Evolutionary conservation across 2,797 vertebrate genomes (phyloP).

Genomic region (Pseudochaenichthys georgianus): DNA sequence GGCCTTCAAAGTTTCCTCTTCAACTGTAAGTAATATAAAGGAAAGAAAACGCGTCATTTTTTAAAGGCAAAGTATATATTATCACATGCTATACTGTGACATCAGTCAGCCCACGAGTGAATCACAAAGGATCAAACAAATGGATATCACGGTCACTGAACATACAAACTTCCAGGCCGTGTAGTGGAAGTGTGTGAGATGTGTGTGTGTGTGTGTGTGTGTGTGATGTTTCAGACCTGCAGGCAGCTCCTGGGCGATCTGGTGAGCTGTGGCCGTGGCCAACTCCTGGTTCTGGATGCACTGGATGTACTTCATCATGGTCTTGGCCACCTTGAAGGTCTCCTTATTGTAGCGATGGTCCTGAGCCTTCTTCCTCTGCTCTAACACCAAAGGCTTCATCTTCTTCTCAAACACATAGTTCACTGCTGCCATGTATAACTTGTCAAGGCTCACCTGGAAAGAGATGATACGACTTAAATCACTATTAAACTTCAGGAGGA

Average conservation of each 20-base stretch:
- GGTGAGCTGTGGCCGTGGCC: slow-evolving; percentile 92
- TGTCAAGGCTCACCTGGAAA: slow-evolving; percentile 90
- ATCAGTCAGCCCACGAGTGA: no score
- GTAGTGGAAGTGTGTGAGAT: no score
- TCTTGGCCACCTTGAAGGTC: slow-evolving; percentile 82
- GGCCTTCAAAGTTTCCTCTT: no score
- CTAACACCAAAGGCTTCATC: slow-evolving; percentile 90
- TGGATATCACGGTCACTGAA: no score
- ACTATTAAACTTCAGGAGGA: neutral
- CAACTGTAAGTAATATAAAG: no score
- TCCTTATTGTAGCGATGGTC: slow-evolving; percentile 82
- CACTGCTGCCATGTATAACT: slow-evolving; percentile 91
- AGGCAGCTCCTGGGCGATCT: slow-evolving; percentile 93
- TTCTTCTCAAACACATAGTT: slow-evolving; percentile 91
- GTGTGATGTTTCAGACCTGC: slow-evolving; percentile 81
- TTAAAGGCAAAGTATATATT: no score
- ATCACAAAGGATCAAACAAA: no score
- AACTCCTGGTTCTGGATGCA: slow-evolving; percentile 92
- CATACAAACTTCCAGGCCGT: neutral
- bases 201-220: no score
- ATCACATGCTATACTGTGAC: no score
- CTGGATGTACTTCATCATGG: slow-evolving; percentile 90
- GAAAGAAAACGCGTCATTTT: no score
- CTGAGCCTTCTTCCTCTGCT: slow-evolving; percentile 79
- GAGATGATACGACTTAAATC: neutral